These are phyloP conservation scores for Muscicapa adusta DNA, from an alignment of 2,113 vertebrate species.

Conservation along the genomic window DNA sequence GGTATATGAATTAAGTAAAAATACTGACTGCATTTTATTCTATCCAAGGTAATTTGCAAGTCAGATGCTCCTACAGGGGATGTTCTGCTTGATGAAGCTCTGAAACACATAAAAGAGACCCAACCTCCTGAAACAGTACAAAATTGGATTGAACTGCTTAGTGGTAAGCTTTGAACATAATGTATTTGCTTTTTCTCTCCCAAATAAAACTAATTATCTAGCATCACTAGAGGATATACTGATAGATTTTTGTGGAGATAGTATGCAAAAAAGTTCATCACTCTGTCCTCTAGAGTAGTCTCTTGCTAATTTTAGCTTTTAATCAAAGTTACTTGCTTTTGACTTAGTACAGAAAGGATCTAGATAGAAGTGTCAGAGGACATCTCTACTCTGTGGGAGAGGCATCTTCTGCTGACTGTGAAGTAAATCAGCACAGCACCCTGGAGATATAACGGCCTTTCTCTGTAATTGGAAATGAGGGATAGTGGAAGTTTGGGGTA, in stretches of 20 bases:
- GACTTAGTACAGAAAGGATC: background rate
- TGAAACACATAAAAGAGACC: constrained; percentile 96
- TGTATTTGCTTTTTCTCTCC: background rate
- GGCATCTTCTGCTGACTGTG: background rate
- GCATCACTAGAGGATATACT: background rate
- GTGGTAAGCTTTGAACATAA: constrained; percentile 78
- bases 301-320: background rate
- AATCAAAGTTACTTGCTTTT: background rate
- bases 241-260: background rate
- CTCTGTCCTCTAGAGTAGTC: background rate
- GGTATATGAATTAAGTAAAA: background rate
- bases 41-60: constrained; percentile 78
- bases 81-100: constrained; percentile 92
- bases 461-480: background rate
- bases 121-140: constrained; percentile 94
- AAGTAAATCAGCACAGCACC: background rate
- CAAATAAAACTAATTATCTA: background rate
- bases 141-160: constrained; percentile 97
- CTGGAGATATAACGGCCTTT: background rate
- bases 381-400: background rate
- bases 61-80: constrained; percentile 95
- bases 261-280: background rate
- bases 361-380: background rate
- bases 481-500: background rate
- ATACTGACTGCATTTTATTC: background rate